phyloP scores from a whole-genome alignment of 2,888 invertebrate species.

The Thumatha senex region DNA sequence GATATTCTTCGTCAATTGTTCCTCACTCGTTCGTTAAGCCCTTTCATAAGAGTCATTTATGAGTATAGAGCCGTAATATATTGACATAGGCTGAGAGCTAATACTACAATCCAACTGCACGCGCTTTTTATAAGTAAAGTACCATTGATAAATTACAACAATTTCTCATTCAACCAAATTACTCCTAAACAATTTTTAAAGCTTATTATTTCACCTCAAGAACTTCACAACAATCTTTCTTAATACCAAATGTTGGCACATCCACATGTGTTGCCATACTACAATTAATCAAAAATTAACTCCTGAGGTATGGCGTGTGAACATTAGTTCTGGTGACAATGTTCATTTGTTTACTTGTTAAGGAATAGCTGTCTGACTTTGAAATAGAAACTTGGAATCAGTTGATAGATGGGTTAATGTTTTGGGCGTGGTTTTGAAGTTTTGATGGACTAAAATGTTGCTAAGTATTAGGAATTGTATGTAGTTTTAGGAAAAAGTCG shows the following conservation, averaged over 20 bases:
- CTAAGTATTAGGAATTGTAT: background rate
- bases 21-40: too few relatives aligned
- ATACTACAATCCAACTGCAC: too few relatives aligned
- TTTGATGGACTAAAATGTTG: slow-evolving; percentile 9
- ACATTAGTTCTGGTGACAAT: slow-evolving; percentile 61
- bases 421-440: slow-evolving; percentile 7
- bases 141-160: background rate
- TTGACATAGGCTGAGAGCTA: too few relatives aligned
- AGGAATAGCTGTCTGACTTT: slow-evolving; percentile 20
- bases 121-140: too few relatives aligned
- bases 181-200: slow-evolving; percentile 2
- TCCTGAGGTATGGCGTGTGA: slow-evolving; percentile 23
- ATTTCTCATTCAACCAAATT: background rate
- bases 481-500: too few relatives aligned
- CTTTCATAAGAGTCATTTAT: too few relatives aligned
- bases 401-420: slow-evolving; percentile 21
- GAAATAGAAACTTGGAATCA: slow-evolving; percentile 25
- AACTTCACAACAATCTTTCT: slow-evolving; percentile 6
- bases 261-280: slow-evolving; percentile 14
- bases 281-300: slow-evolving; percentile 39
- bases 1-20: too few relatives aligned
- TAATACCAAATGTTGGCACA: slow-evolving; percentile 15
- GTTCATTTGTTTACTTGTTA: slow-evolving; percentile 54
- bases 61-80: too few relatives aligned
- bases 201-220: slow-evolving; percentile 1